Evolutionary conservation across 2,888 invertebrate genomes (phyloP), one percentile per base, ranked within the genome.

Genomic region (Diploptera punctata): DNA sequence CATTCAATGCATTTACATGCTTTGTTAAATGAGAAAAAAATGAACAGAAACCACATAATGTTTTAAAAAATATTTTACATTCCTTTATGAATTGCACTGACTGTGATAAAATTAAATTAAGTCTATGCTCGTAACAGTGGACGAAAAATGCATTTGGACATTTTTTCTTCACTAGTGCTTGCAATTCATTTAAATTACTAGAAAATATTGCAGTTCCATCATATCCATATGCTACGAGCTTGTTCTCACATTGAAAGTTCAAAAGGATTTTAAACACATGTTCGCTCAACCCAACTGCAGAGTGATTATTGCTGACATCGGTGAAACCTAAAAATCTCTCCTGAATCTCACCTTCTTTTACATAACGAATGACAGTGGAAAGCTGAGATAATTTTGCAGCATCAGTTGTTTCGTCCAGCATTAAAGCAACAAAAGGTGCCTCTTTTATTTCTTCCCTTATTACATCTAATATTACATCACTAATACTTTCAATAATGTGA

Each of bases 341-440:
- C 33, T 61, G 5, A 19, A 69, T 33, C 2, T 5, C 16, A 19
- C 60, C 72, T n/a, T 60, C 2, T 13, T 16, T 38, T 10, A 62
- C 62, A 47, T 68, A 72, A 24, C 57, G 54, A 3, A 72, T 9
- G 4, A 72, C 24, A 9, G 21, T 33, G 1, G 54, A 72, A 3
- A 72, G 31, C 26, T 72, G 72, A 4, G 57, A 54, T 13, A 13
- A 16, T n/a, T 54, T 68, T 38, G 16, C 18, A 24, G 57, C 54
- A 43, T 68, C 67, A 2, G 68, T 68, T 0, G 44, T 72, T 24
- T 49, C 71, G 5, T 72, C 68, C 13, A 72, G 26, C 24, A 72
- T 43, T 26, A 71, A 18, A 16, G 68, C 33, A 57, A 72, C 57
- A 57, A 72, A 68, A n/a, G 67, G 24, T 1, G 26, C 54, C 4